Conservation (phyloP, 2,888 invertebrate genomes). For the Nomada hirtipes region DNA sequence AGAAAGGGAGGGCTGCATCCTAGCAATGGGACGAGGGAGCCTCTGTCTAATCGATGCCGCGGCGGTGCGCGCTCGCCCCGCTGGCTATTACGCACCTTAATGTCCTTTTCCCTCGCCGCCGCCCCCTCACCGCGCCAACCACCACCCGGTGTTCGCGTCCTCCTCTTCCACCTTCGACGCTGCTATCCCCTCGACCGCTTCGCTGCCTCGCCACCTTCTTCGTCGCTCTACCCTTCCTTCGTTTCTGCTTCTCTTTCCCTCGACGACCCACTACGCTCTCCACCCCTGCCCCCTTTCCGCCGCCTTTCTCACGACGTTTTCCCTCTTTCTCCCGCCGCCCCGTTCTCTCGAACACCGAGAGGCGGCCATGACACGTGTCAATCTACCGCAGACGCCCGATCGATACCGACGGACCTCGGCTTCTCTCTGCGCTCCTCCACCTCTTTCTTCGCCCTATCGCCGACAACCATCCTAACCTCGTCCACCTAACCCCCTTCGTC, state of each 20-base stretch:
- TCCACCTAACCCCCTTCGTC: conserved; percentile 47
- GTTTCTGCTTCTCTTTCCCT: conserved; percentile 41
- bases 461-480: conserved; percentile 66
- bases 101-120: conserved; percentile 80
- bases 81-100: conserved; percentile 85
- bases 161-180: conserved; percentile 70
- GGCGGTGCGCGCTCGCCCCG: conserved; percentile 84
- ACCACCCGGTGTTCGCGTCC: conserved; percentile 66
- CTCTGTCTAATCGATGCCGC: conserved; percentile 84
- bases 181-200: conserved; percentile 49
- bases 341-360: conserved; percentile 73
- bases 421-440: conserved; percentile 73
- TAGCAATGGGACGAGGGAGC: conserved; percentile 79
- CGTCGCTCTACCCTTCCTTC: conserved; percentile 55
- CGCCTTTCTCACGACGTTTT: conserved; percentile 52
- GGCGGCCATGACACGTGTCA: conserved; percentile 85
- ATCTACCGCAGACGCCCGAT: conserved; percentile 84
- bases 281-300: conserved; percentile 37
- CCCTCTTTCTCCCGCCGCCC: conserved; percentile 56
- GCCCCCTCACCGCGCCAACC: conserved; percentile 62
- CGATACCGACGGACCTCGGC: conserved; percentile 83
- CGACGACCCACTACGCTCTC: conserved; percentile 13
- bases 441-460: conserved; percentile 72
- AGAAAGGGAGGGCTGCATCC: conserved; percentile 75
- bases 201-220: conserved; percentile 51